Evolutionary conservation across 2,797 vertebrate species (phyloP), one percentile per base, ranked within the genome.

Genomic region (Rousettus madagascariensis): DNA sequence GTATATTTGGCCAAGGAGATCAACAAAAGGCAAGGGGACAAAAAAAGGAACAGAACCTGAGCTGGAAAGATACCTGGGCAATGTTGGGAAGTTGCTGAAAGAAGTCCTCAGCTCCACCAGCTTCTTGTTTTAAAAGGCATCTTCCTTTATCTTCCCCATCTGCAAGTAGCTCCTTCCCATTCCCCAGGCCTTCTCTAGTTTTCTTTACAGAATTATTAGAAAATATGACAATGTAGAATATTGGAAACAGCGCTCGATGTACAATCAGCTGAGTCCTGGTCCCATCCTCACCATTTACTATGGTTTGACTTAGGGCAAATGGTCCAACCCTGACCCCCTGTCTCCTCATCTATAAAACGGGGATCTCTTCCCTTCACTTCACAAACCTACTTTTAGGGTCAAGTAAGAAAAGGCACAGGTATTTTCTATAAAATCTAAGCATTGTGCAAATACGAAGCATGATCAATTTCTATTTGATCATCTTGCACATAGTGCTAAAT

Each of bases 391-490:
- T 71, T 78, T 55, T 69, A 83, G 69, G 41, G 15, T 59, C 61
- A 75, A 89, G n/a, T 46, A 93, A 82, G 59, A 82, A 59, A 28
- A 63, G 13, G 15, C 20, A 83, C 1, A 63, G 15, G 11, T 8
- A 1, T 69, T 6, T 75, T 83, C 30, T 43, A 71, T 43, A 55
- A 92, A 91, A 71, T 72, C 6, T 92, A 94, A 88, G 33, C n/a
- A 63, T 38, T 57, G 2, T 86, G 33, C 46, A 94, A 91, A 78
- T 59, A 74, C 24, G 65, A 59, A 19, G 7, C 38, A 86, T 17
- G 33, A 51, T 68, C 20, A 22, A 68, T 91, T 90, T 96, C 24
- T 53, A 2, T 59, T 94, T 86, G 63, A 78, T 86, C 78, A 53
- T 41, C 55, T 87, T 89, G 65, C 19, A 26, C 6, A 38, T 19